Evolutionary conservation across 2,113 vertebrate species (phyloP), one percentile per base, ranked within the genome.

Genomic region (Eulacestoma nigropectus): DNA sequence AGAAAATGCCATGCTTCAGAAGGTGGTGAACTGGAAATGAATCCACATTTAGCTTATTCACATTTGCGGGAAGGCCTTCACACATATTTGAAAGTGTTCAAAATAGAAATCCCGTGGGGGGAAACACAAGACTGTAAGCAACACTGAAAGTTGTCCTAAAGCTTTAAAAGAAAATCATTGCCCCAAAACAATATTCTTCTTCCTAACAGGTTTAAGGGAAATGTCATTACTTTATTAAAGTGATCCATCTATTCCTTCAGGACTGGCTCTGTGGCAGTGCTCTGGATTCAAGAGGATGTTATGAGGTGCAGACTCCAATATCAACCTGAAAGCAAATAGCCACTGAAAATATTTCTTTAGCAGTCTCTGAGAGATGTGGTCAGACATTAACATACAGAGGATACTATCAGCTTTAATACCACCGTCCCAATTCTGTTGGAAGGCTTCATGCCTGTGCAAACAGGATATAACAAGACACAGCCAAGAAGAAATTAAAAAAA

Each of bases 201-300:
- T 96, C 64, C 70, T 92, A 96, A 83, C 47, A 96, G 63, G 64
- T 92, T 69, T 93, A 92, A 77, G 83, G 87, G 72, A 95, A 96
- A 96, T 41, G 19, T 68, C 79, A 84, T 97, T 84, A 90, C 88
- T 95, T 90, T 94, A 94, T 96, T 94, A 76, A 92, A 97, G 84
- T 50, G 46, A 93, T 93, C 74, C 74, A 82, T 94, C 95, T 90
- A 22, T 41, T 90, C 82, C 74, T 92, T 83, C 74, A 35, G 8
- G 52, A 78, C 63, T 78, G 49, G 65, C 47, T 85, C 65, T 64
- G 39, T 53, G 55, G 94, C 67, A 80, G 35, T 33, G n/a, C 37
- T 92, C 46, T n/a, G 53, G 32, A 92, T 86, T 84, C 72, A 88
- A 57, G 72, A 30, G 53, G 55, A 41, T 62, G 49, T 52, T 85